Base-by-base conservation (phyloP, 2,888 invertebrate genomes). In the Caenorhabditis parvicauda region DNA sequence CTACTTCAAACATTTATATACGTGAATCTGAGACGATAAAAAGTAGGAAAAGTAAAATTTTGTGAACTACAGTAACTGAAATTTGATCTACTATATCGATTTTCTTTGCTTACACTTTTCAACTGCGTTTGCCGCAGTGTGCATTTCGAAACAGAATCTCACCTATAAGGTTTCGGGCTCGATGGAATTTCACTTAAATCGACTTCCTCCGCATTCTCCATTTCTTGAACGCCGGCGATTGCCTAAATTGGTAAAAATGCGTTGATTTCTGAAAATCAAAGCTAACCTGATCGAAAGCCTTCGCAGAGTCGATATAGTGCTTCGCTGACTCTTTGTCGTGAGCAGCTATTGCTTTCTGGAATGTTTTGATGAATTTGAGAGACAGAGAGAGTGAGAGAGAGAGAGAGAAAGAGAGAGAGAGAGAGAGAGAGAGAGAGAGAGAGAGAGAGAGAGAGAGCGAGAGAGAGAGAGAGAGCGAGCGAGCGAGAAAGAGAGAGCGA, bases 161-260 rank as follows among this genome's bases (percentile, higher is more conserved):
- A n/a, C n/a, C n/a, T 50, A 48, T 78, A 78, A 3, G 75, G 74
- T 9, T 66, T 72, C 2, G 78, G 78, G 0, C 70, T 72, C 14
- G 67, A 60, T 19, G 78, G 78, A 49, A 77, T 71, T 24, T 76
- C 77, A 14, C 39, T 60, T 38, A 74, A 43, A 51, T 78, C 76
- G 42, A 78, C 53, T 24, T 72, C 68, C 9, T 70, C 74, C 2
- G 59, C 72, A 1, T 54, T 53, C 7, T 56, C 67, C 7, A 45
- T 38, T 44, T 37, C 22, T 48, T 59, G 63, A 3, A 74, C 45
- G 0, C 70, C 74, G 6, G 58, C 57, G 35, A 72, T 62, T 2
- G 72, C 72, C 65, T 70, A n/a, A n/a, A n/a, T n/a, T n/a, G n/a
- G n/a, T n/a, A n/a, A n/a, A n/a, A 47, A 47, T 22, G 6, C 3